Percentiles rank a stretch among this genome's conserved stretches.
Evolutionary conservation across 2,113 vertebrate genomes (phyloP).

Genomic region (Nerophis ophidion): DNA sequence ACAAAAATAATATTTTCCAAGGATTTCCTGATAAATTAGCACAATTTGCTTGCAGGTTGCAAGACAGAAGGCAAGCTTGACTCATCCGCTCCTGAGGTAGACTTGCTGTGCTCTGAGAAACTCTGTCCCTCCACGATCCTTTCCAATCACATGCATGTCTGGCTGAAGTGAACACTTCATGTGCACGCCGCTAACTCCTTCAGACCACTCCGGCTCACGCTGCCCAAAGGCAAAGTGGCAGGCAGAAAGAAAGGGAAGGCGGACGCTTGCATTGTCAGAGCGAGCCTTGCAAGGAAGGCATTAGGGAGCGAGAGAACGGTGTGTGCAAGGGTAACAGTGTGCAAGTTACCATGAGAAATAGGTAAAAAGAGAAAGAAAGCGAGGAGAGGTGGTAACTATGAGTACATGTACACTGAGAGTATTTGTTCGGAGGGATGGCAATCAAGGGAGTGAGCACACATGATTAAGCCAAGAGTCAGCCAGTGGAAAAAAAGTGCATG

Average conservation of each 20-base stretch:
- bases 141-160: conserved; percentile 48
- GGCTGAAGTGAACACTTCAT: conserved; percentile 57
- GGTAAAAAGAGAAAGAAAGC: conserved; percentile 34
- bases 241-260: conserved; percentile 23
- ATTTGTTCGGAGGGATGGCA: conserved; percentile 17
- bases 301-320: conserved; percentile 31
- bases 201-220: conserved; percentile 57
- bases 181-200: conserved; percentile 63
- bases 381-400: conserved; percentile 41
- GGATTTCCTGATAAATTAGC: conserved; percentile 24
- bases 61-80: conserved; percentile 32
- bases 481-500: conserved; percentile 7
- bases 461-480: conserved; percentile 21
- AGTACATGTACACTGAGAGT: conserved; percentile 30
- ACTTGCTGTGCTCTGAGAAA: conserved; percentile 44
- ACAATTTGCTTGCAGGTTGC: conserved; percentile 18
- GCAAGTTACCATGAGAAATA: conserved; percentile 42
- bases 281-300: conserved; percentile 40
- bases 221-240: conserved; percentile 66
- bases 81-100: conserved; percentile 34
- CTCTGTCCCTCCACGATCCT: conserved; percentile 40
- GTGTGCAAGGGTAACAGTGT: conserved; percentile 13
- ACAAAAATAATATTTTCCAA: background rate
- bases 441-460: conserved; percentile 28
- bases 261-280: conserved; percentile 38